Evolutionary conservation across 1,140 invertebrate species (phyloP), one percentile per base, ranked within the genome.

Genomic region (Ephestia elutella): DNA sequence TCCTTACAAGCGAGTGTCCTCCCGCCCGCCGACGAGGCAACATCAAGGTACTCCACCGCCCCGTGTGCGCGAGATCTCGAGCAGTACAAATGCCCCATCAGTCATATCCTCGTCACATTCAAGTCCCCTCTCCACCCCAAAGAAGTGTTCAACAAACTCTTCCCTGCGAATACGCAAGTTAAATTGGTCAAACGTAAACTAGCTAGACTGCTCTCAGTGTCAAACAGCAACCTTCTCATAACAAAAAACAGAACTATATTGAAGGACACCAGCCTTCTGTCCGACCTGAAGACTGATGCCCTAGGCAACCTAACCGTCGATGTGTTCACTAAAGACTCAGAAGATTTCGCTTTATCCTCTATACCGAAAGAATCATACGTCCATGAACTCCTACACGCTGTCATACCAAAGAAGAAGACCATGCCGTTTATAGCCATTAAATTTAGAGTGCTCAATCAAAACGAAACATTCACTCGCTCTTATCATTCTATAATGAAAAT

Each of bases 361-460:
- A 82, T 86, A 59, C 79, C 82, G 1, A 82, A 82, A 53, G 80
- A 85, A 54, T 77, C 78, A 0, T 85, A 85, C 59, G 75, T 86
- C 11, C 71, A 80, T 61, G 82, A 88, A 62, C 68, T 88, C 9
- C 66, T 88, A 15, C 71, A 82, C 60, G 68, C 82, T 19, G 70
- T 82, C 56, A 57, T 78, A 32, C 86, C 86, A 28, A 85, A 83
- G 61, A 86, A 85, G 60, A 81, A 75, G 55, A 65, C 71, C 5
- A 78, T 83, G 64, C 75, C 82, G 18, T 87, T 86, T 62, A 82
- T 88, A 60, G 82, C 84, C 1, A 84, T 88, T 11, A 90, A 89
- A 72, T 90, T 90, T 67, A 78, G 67, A 62, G 71, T 89, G 7
- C 65, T 75, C 5, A 82, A 87, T 74, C 89, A 89, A 65, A 80